Base-by-base conservation (phyloP, 1,140 invertebrate species). In the Drosophila mojavensis region DNA sequence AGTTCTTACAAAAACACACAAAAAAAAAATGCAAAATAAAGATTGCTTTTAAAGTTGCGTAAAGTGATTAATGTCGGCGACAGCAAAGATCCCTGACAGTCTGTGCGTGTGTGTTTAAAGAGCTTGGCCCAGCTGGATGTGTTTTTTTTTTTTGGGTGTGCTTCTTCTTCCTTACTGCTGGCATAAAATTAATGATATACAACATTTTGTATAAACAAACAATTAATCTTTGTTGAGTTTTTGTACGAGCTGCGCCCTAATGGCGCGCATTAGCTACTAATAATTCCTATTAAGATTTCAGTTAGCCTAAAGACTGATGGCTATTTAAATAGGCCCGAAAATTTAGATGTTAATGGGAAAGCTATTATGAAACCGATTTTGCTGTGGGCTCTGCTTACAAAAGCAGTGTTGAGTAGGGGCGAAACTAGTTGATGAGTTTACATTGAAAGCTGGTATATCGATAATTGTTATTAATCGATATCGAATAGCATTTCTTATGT, bases 171-270 rank as follows among this genome's bases (percentile, higher is more conserved):
- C 43, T 2, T 20, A 6, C 17, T 17, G 15, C 5, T 39, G 24
- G 48, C 59, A 77, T 55, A 53, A 82, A 82, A 86, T 86, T 86
- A 86, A 86, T 86, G 83, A 79, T 82, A 76, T 82, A 33, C 82
- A 68, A 41, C 79, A 68, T 79, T 79, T 78, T 73, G 71, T 77
- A 83, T 79, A 68, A 53, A 60, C 75, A 80, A 72, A 81, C 86
- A 89, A 89, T 89, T 88, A 89, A 88, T 88, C 83, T 88, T 83
- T 78, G 79, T 68, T 26, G 30, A 7, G 33, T 33, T 33, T 7
- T 33, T 33, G 33, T 33, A 6, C 6, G 33, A 56, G 51, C 33
- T 11, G 36, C 50, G 13, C 43, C 60, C 59, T 68, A 77, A 78
- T 77, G 64, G 13, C 33, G 6, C 53, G 58, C 59, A 88, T 86